Conservation (phyloP, 2,797 vertebrate species). For the Garrulus glandarius region DNA sequence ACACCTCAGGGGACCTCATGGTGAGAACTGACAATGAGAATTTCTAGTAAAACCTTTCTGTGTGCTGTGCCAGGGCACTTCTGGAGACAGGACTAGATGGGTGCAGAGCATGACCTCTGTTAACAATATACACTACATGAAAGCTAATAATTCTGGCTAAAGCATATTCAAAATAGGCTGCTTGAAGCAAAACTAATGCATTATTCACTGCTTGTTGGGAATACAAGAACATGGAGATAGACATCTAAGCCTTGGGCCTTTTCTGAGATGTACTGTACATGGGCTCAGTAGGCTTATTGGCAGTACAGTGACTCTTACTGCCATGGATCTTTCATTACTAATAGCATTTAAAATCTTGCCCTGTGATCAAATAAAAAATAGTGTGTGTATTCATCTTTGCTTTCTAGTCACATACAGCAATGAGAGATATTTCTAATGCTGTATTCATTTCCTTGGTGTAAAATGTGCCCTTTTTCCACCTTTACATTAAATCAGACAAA, state of each 20-base stretch:
- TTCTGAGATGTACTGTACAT: background rate
- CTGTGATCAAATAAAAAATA: background rate
- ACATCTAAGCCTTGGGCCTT: constrained; percentile 46
- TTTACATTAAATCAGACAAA: constrained; percentile 16
- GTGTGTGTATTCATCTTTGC: background rate
- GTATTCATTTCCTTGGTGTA: background rate
- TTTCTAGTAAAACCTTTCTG: background rate
- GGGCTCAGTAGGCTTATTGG: background rate
- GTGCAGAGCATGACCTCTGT: background rate
- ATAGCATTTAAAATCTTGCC: background rate
- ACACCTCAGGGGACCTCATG: background rate
- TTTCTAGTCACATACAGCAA: background rate
- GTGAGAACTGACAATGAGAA: background rate
- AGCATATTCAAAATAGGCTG: constrained; percentile 41
- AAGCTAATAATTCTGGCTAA: constrained; percentile 46
- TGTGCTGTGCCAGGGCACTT: background rate
- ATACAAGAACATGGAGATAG: constrained; percentile 41
- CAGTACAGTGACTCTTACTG: background rate
- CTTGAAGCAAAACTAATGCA: constrained; percentile 61
- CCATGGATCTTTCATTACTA: background rate
- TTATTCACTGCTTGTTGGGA: constrained; percentile 59
- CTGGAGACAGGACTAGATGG: background rate
- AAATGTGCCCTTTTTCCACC: background rate
- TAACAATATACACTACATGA: background rate
- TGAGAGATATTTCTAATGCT: background rate